Percentiles rank a stretch among this genome's conserved stretches.
phyloP scores from a whole-genome alignment of 2,888 invertebrate species.

The Limenitis arthemis region DNA sequence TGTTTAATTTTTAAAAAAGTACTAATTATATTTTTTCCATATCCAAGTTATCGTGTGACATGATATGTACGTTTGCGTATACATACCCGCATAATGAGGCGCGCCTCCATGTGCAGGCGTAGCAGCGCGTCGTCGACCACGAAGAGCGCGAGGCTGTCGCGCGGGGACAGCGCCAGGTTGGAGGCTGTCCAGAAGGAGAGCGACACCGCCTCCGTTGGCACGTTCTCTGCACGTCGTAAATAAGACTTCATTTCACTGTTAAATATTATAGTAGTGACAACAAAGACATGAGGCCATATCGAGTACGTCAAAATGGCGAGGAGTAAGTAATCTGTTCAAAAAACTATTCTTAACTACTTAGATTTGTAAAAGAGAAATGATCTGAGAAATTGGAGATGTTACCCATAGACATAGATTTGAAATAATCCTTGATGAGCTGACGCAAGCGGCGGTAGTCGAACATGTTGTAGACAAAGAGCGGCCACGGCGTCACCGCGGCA shows the following conservation, averaged over 20 bases:
- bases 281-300: too few species aligned
- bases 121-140: conserved; percentile 50
- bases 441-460: conserved; percentile 52
- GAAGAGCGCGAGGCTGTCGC: conserved; percentile 54
- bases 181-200: conserved; percentile 66
- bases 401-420: conserved; percentile 39
- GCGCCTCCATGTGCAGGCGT: conserved; percentile 53
- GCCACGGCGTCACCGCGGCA: conserved; percentile 57
- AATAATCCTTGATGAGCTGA: conserved; percentile 37
- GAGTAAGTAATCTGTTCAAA: too few species aligned
- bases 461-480: conserved; percentile 54
- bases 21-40: too few species aligned
- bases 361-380: too few species aligned
- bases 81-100: conserved; percentile 37
- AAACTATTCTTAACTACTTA: too few species aligned
- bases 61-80: background rate
- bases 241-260: too few species aligned
- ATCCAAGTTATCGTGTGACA: too few species aligned
- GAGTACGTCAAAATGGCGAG: background rate
- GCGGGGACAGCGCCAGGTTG: conserved; percentile 50
- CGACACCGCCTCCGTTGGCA: conserved; percentile 55
- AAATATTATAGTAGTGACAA: too few species aligned
- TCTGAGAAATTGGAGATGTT: conserved; percentile 4
- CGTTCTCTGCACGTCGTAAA: conserved; percentile 17
- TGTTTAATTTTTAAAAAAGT: conserved; percentile 18